Conservation (phyloP, 2,113 vertebrate genomes). For the Cairina moschata region DNA sequence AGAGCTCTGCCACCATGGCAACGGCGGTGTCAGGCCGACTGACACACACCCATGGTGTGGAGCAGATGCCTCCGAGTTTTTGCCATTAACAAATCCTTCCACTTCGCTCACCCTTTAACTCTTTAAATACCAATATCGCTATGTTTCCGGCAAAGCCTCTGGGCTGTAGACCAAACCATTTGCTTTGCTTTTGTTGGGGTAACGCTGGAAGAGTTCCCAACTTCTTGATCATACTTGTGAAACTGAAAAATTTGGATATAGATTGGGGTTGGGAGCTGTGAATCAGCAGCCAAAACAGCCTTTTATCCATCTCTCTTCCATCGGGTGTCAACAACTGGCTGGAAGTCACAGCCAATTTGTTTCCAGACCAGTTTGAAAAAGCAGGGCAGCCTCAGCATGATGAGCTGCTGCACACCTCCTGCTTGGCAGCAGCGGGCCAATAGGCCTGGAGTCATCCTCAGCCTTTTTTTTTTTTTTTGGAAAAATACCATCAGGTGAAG, state of each 20-base stretch:
- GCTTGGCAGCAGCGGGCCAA: not conserved
- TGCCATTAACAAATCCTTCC: slow-evolving; percentile 1
- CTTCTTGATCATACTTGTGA: not conserved
- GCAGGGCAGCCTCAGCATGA: not conserved
- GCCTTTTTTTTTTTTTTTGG: too few species aligned
- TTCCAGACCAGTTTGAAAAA: not conserved
- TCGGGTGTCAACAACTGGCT: not conserved
- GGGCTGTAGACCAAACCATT: not conserved
- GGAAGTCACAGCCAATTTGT: not conserved
- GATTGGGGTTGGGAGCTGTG: not conserved
- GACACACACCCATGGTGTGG: not conserved
- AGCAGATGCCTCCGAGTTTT: not conserved
- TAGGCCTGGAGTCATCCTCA: not conserved
- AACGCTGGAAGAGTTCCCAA: not conserved
- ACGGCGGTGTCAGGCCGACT: not conserved
- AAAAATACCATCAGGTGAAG: too few species aligned
- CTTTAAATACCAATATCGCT: not conserved
- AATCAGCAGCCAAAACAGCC: not conserved
- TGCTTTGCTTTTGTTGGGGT: not conserved
- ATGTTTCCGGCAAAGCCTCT: not conserved
- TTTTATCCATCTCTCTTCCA: not conserved
- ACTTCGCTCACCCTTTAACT: not conserved
- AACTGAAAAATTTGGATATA: not conserved
- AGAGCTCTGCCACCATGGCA: slow-evolving; percentile 44
- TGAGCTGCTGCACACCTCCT: not conserved